Evolutionary conservation across 2,888 invertebrate genomes (phyloP), one percentile per base, ranked within the genome.

Genomic region (Omphaloscelis lunosa): DNA sequence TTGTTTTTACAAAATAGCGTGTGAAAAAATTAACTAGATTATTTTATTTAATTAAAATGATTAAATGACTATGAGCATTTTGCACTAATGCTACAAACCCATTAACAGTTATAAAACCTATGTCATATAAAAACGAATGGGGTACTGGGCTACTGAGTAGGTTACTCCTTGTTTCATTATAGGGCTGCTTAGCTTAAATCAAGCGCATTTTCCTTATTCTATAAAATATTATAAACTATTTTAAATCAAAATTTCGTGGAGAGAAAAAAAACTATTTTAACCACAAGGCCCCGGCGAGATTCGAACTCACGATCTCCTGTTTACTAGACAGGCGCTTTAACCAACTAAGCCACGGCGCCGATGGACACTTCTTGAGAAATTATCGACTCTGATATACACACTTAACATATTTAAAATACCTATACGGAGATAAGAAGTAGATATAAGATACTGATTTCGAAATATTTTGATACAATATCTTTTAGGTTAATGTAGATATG

Each of bases 251-350:
- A 62, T n/a, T 0, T 59, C 11, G 0, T 0, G 41, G 0, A 45
- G 58, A 66, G 1, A 68, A 77, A 63, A 56, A 51, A 27, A 8
- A 0, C 1, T n/a, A 53, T 61, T 53, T 23, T 0, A 53, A 27
- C 76, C 59, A 87, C 63, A 41, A 95, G 95, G 95, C 95, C 94
- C 95, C 95, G 95, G 91, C 95, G 95, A 95, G 95, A 95, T 95
- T 95, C 95, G 95, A 96, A 96, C 95, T 95, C 95, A 83, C 91
- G 95, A 95, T 95, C 95, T 96, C 95, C 95, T 96, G 96, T 96
- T 95, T 96, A 96, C 95, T 95, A 95, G 95, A 96, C 96, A 96
- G 96, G 96, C 95, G 96, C 95, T 95, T 95, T 95, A 95, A 95
- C 95, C 95, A 95, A 95, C 94, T 95, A 95, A 95, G 96, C 96